phyloP scores from a whole-genome alignment of 2,797 vertebrate genomes.

The Characodon lateralis region DNA sequence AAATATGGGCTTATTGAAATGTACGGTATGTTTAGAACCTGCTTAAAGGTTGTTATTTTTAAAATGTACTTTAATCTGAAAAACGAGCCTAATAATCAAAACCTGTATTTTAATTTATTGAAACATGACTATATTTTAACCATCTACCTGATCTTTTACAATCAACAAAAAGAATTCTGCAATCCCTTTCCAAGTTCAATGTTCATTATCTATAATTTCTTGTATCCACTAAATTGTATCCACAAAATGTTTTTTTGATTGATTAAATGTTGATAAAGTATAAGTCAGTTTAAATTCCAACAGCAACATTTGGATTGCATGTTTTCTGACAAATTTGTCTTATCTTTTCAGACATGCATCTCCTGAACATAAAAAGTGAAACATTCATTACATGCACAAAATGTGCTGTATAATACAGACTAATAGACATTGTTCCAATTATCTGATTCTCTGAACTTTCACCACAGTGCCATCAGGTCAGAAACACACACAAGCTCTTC shows the following conservation, averaged over 20 bases:
- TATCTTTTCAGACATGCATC: neutral
- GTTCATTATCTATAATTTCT: neutral
- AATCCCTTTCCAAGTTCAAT: neutral
- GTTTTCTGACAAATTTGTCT: neutral
- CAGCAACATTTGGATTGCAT: neutral
- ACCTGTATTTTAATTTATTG: neutral
- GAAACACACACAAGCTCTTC: neutral
- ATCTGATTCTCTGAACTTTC: neutral
- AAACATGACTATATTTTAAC: neutral
- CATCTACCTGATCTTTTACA: neutral
- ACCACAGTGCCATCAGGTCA: neutral
- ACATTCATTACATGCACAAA: neutral
- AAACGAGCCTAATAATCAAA: neutral
- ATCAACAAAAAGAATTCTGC: neutral
- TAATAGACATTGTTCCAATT: neutral
- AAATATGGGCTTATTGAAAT: neutral
- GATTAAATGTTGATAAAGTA: neutral
- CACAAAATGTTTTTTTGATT: neutral
- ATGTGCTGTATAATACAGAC: neutral
- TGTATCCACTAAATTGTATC: neutral
- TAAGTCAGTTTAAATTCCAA: neutral
- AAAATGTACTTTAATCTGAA: neutral
- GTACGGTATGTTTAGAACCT: neutral
- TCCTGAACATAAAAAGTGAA: neutral
- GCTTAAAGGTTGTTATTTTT: neutral